phyloP scores from a whole-genome alignment of 2,113 vertebrate species.

The Muscicapa adusta region DNA sequence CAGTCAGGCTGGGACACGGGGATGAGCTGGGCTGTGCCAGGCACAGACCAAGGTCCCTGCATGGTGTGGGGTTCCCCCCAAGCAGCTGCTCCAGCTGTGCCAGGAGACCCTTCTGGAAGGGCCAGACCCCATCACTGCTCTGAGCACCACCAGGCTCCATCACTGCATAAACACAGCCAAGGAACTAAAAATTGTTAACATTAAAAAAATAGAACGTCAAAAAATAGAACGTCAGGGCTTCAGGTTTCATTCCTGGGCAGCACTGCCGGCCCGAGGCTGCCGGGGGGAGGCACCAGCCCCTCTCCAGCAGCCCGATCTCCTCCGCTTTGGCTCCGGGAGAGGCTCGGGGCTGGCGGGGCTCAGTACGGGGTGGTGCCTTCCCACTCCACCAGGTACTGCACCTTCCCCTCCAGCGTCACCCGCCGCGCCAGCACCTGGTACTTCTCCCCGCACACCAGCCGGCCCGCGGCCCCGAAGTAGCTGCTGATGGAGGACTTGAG shows the following conservation, averaged over 20 bases:
- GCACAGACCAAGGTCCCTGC: rapidly evolving
- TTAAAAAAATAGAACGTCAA: rapidly evolving
- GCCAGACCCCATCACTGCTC: neutral
- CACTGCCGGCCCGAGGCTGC: rapidly evolving
- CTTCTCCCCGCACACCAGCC: slow-evolving; percentile 89
- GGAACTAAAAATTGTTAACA: neutral
- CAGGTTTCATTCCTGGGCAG: neutral
- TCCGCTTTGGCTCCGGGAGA: neutral
- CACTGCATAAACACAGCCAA: neutral
- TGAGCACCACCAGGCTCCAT: rapidly evolving
- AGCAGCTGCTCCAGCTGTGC: neutral
- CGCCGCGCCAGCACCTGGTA: slow-evolving; percentile 91
- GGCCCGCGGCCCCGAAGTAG: slow-evolving; percentile 87
- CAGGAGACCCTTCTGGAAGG: neutral
- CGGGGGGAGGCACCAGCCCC: rapidly evolving
- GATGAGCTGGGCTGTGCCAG: neutral
- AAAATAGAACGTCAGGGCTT: rapidly evolving
- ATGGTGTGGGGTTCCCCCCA: neutral
- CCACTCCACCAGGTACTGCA: slow-evolving; percentile 97
- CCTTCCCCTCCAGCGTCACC: slow-evolving; percentile 86
- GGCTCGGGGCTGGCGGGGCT: neutral
- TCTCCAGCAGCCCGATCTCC: neutral
- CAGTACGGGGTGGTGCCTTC: slow-evolving; percentile 92
- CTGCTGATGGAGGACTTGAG: slow-evolving; percentile 94
- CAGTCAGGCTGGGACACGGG: neutral